Evolutionary conservation across 1,140 invertebrate genomes (phyloP), one percentile per base, ranked within the genome.

Genomic region (Scaptomyza hsui): DNA sequence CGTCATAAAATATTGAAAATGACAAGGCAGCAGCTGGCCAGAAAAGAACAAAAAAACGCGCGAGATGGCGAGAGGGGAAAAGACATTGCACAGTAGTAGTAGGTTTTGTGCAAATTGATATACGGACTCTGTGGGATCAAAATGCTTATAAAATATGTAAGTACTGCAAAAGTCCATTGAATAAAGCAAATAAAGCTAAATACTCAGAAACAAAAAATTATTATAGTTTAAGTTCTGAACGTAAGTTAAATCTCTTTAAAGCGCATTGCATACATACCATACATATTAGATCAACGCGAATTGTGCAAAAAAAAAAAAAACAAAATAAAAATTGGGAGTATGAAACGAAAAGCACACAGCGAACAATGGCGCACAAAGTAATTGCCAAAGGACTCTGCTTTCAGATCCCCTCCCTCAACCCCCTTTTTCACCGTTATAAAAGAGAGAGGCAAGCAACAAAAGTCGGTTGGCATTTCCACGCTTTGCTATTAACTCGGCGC

Each of bases 1-100:
- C 45, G 76, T 89, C 78, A 89, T 88, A 88, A 88, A 88, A 83
- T 88, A 88, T 89, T 70, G 72, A 67, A 73, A 68, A 77, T 68
- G 82, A 70, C 83, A 88, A 48, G 56, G 32, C 15, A 59, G 63
- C 51, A 35, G 53, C n/a, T 35, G 59, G 26, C n/a, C 48, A 4
- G 15, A 10, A 9, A 29, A 29, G 19, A 21, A 29, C n/a, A 13
- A 9, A n/a, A n/a, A n/a, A n/a, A n/a, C n/a, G n/a, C n/a, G n/a
- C n/a, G n/a, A 16, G 12, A 19, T 39, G 18, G 51, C 18, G 29
- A 35, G 16, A 10, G 7, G 19, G 6, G 10, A 12, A 5, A 5
- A n/a, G 1, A 21, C 7, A 63, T 53, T 53, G 6, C 26, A 39
- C 12, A 37, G 26, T 35, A 45, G 39, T 26, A 52, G n/a, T 26